Percentiles rank a stretch among this genome's conserved stretches.
These are phyloP conservation scores for Ochlodes sylvanus DNA, from an alignment of 2,888 invertebrate species.

Conservation along the genomic window DNA sequence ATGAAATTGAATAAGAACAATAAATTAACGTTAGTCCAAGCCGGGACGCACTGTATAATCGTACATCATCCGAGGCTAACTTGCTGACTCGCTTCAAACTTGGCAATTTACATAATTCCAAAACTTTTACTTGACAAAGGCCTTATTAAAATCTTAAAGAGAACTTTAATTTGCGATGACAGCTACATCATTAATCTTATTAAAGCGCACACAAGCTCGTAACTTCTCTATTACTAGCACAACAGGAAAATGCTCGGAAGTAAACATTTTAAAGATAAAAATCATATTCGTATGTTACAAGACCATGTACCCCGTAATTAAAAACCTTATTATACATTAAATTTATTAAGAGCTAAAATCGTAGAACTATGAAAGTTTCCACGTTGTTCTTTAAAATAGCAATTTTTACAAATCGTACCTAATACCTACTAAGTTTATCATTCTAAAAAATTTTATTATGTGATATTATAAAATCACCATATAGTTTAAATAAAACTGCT, in stretches of 20 bases:
- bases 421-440: no score
- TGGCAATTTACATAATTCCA: conserved; percentile 68
- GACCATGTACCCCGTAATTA: conserved; percentile 23
- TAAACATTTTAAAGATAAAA: conserved; percentile 43
- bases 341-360: background rate
- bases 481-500: conserved; percentile 33
- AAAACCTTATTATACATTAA: conserved; percentile 1
- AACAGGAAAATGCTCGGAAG: conserved; percentile 47
- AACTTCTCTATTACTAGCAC: conserved; percentile 53
- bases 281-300: conserved; percentile 16
- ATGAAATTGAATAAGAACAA: background rate
- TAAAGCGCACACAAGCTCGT: conserved; percentile 53
- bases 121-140: conserved; percentile 68
- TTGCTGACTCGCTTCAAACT: conserved; percentile 53
- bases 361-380: no score
- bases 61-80: conserved; percentile 26
- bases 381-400: no score
- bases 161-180: conserved; percentile 75
- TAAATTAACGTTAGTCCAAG: conserved; percentile 1
- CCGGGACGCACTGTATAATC: conserved; percentile 7
- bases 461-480: background rate
- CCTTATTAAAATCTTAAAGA: conserved; percentile 76
- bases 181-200: conserved; percentile 76
- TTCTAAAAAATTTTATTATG: no score
- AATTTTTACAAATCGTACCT: no score